Evolutionary conservation across 2,113 vertebrate species (phyloP), one percentile per base, ranked within the genome.

Genomic region (Lophotis ruficrista): DNA sequence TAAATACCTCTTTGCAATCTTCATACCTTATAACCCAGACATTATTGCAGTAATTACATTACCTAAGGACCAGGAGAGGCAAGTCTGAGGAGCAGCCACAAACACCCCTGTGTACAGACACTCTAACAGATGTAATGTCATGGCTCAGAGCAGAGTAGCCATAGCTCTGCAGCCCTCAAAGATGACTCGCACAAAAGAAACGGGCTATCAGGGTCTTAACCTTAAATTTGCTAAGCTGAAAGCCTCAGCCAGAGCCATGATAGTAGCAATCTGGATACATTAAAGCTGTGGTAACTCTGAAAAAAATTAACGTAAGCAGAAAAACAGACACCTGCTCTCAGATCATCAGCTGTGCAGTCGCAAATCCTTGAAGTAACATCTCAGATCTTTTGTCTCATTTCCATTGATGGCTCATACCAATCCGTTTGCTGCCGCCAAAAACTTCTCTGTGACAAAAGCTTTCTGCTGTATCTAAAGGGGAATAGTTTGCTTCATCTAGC

Each of bases 81-180:
- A 43, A 14, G 18, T 33, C 6, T 45, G 38, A 73, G 82, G 8
- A 90, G 15, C n/a, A 68, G 35, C 13, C 45, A 41, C 30, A 43
- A 58, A n/a, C 15, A n/a, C 2, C n/a, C 28, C 22, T 7, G 37
- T 4, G 10, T 25, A 72, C 11, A 28, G 35, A 54, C 1, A 0
- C 2, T 1, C 8, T 22, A 53, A n/a, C 37, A 28, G 27, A 38
- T 20, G 31, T 66, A 33, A 35, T 8, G 31, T 7, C 22, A 7
- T 2, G 33, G 60, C 77, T 58, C 25, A 37, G 43, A 73, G 56
- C 65, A 66, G 41, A 53, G 37, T 1, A 73, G 48, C 33, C 21
- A 18, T 12, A 43, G 7, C 14, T 25, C 47, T 66, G 31, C 57
- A 51, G 14, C 51, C 58, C n/a, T 79, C 21, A 10, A 43, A 71